phyloP scores from a whole-genome alignment of 2,888 invertebrate species.

The Caenorhabditis sp. region DNA sequence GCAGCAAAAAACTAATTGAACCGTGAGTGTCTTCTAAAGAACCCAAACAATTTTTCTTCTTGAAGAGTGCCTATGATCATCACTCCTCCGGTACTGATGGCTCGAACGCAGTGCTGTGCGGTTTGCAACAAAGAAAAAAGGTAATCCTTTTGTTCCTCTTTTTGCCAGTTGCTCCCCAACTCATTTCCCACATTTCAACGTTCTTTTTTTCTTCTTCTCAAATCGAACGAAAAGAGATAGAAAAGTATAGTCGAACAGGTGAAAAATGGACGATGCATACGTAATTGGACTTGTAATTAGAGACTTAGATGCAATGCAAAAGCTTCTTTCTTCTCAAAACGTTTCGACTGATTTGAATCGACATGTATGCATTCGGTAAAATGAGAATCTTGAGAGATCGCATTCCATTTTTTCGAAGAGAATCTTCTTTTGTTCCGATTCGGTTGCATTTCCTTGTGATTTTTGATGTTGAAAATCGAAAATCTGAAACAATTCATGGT shows the following conservation, averaged over 20 bases:
- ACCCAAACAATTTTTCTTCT: conserved; percentile 11
- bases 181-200: conserved; percentile 25
- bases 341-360: conserved; percentile 52
- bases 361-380: conserved; percentile 31
- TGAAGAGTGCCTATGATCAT: conserved; percentile 69
- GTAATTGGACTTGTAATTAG: conserved; percentile 47
- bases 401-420: neutral
- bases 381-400: conserved; percentile 14
- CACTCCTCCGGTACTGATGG: conserved; percentile 70
- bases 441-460: neutral
- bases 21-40: conserved; percentile 21
- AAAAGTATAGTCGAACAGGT: conserved; percentile 29
- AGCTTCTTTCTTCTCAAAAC: conserved; percentile 7
- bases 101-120: conserved; percentile 66
- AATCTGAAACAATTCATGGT: neutral
- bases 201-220: conserved; percentile 3
- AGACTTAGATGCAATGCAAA: conserved; percentile 29
- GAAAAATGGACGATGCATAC: conserved; percentile 53
- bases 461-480: conserved; percentile 6
- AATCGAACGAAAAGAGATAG: neutral
- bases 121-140: conserved; percentile 67
- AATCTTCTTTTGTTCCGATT: neutral
- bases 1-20: conserved; percentile 60
- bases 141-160: conserved; percentile 50
- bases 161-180: conserved; percentile 29